Evolutionary conservation across 2,797 vertebrate species (phyloP).

Genomic region (Phataginus tetradactyla): DNA sequence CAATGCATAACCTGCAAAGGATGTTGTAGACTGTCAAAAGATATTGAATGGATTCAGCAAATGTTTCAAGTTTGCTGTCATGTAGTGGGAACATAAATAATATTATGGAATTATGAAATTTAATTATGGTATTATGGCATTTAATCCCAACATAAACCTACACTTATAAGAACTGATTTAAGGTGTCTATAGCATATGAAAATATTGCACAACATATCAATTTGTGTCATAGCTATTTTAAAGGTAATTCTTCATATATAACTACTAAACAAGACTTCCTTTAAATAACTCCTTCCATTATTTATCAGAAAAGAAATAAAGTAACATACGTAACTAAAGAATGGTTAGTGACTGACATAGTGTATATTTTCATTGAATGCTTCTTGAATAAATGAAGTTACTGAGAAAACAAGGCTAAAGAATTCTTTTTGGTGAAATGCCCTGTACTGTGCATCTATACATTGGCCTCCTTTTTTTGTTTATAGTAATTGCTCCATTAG

Average conservation of each 20-base stretch:
- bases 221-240: not conserved
- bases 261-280: not conserved
- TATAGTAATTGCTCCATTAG: not conserved
- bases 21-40: not conserved
- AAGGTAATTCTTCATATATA: not conserved
- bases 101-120: not conserved
- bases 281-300: not conserved
- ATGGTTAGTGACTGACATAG: not conserved
- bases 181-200: not conserved
- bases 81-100: not conserved
- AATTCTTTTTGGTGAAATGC: not conserved
- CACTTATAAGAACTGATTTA: not conserved
- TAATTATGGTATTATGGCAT: not conserved
- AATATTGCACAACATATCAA: not conserved
- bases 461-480: not conserved
- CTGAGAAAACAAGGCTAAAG: not conserved
- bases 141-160: not conserved
- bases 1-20: not conserved
- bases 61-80: not conserved
- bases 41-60: not conserved
- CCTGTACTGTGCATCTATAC: not conserved
- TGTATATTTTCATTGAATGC: not conserved
- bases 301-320: not conserved
- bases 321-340: not conserved
- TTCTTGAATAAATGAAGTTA: not conserved